Base-by-base conservation (phyloP, 2,888 invertebrate species). In the Athalia circularis region DNA sequence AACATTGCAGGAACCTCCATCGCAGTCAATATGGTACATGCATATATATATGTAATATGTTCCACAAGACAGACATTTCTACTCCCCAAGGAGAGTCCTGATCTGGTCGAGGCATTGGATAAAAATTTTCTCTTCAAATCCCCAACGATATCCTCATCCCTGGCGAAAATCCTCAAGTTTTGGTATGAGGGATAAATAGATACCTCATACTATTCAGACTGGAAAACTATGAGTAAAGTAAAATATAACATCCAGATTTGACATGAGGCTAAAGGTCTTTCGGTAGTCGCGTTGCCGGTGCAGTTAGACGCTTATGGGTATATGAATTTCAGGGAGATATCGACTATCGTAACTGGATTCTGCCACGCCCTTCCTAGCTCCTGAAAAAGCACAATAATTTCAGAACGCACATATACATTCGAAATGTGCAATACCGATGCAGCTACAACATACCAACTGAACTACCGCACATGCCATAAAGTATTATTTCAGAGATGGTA, bases 31-130 rank as follows among this genome's bases (percentile, higher is more conserved):
- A 29, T 29, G 29, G 29, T 2, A 29, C 2, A 29, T 29, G 29
- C 29, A 29, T 29, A 29, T 29, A 29, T 29, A 29, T 29, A 1
- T 11, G 50, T 52, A 43, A 11, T 68, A n/a, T 29, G 52, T 68
- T 59, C 72, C 8, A 11, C 45, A 57, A 11, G 29, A 29, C 9
- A 59, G 11, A 13, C 15, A 50, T 75, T 59, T 50, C 50, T 48
- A 75, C 11, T 50, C 75, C 43, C 62, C 9, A 6, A 50, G 45
- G 62, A 62, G n/a, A 75, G 50, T 50, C 62, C 50, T 29, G 75
- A 75, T 75, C 62, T 50, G 61, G 62, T 52, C 48, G n/a, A 75
- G 75, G 59, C 50, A 75, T 64, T 61, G 15, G 75, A 75, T 11
- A 54, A 75, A 75, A 64, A 11, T 50, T 75, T 50, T n/a, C 62